Conservation (phyloP, 2,888 invertebrate species). For the Cosmia pyralina region DNA sequence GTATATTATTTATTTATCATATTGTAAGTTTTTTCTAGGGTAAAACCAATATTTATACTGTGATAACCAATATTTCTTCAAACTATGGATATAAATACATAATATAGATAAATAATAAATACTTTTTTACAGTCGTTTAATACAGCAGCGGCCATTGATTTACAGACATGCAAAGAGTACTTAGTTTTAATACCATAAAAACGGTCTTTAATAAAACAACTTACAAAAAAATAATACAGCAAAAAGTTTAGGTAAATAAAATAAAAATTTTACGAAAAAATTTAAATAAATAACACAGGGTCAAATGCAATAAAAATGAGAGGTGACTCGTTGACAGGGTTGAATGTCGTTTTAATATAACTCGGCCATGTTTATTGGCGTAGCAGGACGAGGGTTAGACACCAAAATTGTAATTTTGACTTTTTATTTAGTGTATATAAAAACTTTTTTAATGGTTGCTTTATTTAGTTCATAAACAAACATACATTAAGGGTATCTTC, state of each 20-base stretch:
- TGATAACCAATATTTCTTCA: background rate
- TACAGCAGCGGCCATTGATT: too few species aligned
- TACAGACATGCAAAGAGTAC: background rate
- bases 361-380: constrained; percentile 54
- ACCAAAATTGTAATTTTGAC: constrained; percentile 16
- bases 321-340: constrained; percentile 65
- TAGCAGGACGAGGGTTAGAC: constrained; percentile 39
- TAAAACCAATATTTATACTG: background rate
- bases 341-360: constrained; percentile 63
- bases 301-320: constrained; percentile 71
- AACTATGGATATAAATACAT: background rate
- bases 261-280: constrained; percentile 7
- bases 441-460: background rate
- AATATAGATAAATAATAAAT: background rate
- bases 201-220: background rate
- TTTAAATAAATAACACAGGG: constrained; percentile 33
- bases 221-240: background rate
- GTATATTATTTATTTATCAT: constrained; percentile 7
- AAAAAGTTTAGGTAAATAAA: background rate
- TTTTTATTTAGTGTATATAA: constrained; percentile 21
- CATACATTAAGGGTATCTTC: too few species aligned
- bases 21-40: background rate
- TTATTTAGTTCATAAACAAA: background rate
- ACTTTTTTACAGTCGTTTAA: background rate
- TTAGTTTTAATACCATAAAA: background rate